Percentiles rank a stretch among this genome's conserved stretches.
phyloP scores from a whole-genome alignment of 2,113 vertebrate genomes.

The Gobius niger region DNA sequence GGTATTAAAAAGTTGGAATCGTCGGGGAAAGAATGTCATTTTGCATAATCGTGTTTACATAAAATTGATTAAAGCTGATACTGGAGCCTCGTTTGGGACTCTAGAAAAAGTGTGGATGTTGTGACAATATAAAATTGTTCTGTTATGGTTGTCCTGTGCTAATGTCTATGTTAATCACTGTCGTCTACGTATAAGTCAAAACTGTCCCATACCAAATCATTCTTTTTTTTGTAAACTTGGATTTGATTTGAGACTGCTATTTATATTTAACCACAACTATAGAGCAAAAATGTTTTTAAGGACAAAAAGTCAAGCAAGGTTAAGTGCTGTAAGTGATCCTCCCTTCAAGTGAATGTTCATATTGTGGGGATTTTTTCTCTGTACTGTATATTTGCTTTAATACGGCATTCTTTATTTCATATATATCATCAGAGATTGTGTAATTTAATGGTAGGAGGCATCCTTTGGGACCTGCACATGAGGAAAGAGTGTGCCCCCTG shows the following conservation, averaged over 20 bases:
- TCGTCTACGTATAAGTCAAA: background rate
- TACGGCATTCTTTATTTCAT: background rate
- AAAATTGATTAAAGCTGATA: conserved; percentile 14
- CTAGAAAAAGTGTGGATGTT: background rate
- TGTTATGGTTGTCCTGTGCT: background rate
- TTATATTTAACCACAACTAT: background rate
- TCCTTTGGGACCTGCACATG: background rate
- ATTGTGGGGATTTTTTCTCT: background rate
- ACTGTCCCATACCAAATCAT: background rate
- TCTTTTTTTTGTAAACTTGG: background rate
- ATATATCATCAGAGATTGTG: background rate
- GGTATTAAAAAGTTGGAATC: conserved; percentile 37
- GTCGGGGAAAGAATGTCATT: conserved; percentile 32
- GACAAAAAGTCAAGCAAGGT: background rate
- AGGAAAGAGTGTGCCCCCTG: background rate
- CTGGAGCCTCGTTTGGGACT: background rate
- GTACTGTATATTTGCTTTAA: background rate
- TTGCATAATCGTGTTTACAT: conserved; percentile 59
- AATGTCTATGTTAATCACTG: background rate
- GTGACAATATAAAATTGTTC: conserved; percentile 1
- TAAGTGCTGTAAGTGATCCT: background rate
- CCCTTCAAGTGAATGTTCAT: background rate
- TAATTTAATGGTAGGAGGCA: background rate
- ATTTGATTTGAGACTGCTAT: background rate
- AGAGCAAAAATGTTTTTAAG: background rate